Evolutionary conservation across 2,113 vertebrate genomes (phyloP), one percentile per base, ranked within the genome.

Genomic region (Etia nguti): DNA sequence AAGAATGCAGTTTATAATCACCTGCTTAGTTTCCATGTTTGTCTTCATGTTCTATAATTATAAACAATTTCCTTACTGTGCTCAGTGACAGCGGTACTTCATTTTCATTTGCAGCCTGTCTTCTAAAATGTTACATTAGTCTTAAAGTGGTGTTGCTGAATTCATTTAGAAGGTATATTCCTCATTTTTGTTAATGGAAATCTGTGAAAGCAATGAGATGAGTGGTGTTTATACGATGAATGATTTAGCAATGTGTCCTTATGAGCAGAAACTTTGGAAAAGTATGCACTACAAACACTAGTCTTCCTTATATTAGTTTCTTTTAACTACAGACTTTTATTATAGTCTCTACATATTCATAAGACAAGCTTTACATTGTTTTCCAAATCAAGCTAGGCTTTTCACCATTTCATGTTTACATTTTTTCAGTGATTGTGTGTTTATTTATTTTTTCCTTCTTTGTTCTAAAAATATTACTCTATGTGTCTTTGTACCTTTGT

Each of bases 241-340:
- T 4, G 1, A 36, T 36, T 62, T 62, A 36, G 31, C 34, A 62
- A 62, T 1, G 9, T 34, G 59, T 62, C 26, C 29, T 59, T 7
- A 59, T 59, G 56, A 29, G 26, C 24, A 59, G 56, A 8, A 16
- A 0, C 29, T 26, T 16, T 59, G 24, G 13, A 59, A 16, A 2
- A 29, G 26, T 59, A 26, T 29, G 26, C 13, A 29, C 56, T 31
- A 31, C 13, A 31, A 29, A 5, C 56, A 0, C 26, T 1, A 8
- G 8, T 4, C 56, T 9, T 9, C 13, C 26, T 59, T 16, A 29
- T 9, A 29, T 15, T 29, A 29, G 56, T 16, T 59, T 59, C 2
- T 29, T 5, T 59, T 59, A 29, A 9, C 26, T 0, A 29, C 56
- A 16, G 26, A 13, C 26, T 59, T 3, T 0, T 29, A 5, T 16